Evolutionary conservation across 2,113 vertebrate species (phyloP).

Genomic region (Hyaena hyaena): DNA sequence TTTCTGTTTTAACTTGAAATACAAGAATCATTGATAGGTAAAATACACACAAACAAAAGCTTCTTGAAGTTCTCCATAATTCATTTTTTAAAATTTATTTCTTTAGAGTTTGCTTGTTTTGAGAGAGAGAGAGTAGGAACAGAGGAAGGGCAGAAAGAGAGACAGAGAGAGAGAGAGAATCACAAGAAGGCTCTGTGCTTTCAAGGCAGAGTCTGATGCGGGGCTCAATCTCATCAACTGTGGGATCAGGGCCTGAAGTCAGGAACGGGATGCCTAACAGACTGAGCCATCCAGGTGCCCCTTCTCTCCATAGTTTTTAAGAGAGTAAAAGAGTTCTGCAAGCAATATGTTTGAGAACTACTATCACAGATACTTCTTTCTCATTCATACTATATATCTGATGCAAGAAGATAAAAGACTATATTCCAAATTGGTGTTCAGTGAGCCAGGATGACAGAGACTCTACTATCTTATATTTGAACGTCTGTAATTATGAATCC

Average conservation of each 20-base stretch:
- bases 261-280: too few species aligned
- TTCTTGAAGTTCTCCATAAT: not conserved
- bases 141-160: too few species aligned
- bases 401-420: not conserved
- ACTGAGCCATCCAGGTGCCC: too few species aligned
- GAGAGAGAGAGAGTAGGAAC: too few species aligned
- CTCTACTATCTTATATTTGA: not conserved
- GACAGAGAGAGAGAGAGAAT: too few species aligned
- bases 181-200: too few species aligned
- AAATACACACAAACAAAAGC: not conserved
- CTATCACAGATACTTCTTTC: not conserved
- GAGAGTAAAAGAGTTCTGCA: not conserved
- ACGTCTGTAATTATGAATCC: not conserved
- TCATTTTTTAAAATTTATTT: not conserved
- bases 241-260: too few species aligned
- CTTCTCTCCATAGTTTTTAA: not conserved
- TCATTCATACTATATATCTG: not conserved
- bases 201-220: too few species aligned
- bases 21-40: not conserved
- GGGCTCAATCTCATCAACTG: too few species aligned
- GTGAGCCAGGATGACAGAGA: not conserved
- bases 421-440: not conserved
- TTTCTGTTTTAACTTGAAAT: not conserved
- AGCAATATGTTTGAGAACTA: not conserved
- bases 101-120: too few species aligned